These are phyloP conservation scores for Stomatorhinus walkeri DNA, from an alignment of 2,797 vertebrate species.

Conservation along the genomic window DNA sequence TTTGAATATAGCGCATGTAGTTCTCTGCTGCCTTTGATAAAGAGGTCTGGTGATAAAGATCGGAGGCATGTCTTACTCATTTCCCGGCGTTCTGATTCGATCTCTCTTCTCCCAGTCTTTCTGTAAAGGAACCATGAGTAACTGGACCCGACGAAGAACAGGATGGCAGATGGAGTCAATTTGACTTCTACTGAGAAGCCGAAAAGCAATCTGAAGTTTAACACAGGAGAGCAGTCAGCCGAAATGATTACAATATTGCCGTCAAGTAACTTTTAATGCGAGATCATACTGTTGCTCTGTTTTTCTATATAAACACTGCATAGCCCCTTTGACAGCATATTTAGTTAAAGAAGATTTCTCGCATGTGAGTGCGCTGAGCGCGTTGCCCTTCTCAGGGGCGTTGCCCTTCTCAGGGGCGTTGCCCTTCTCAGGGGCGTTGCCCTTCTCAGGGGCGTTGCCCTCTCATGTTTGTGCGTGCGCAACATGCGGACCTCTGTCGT, in stretches of 20 bases:
- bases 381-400: background rate
- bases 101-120: background rate
- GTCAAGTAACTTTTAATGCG: background rate
- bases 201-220: background rate
- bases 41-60: background rate
- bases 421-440: background rate
- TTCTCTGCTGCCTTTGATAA: too few relatives aligned
- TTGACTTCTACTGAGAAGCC: background rate
- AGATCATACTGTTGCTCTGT: background rate
- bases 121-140: background rate
- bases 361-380: background rate
- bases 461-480: background rate
- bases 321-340: background rate
- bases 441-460: background rate
- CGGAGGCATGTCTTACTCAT: background rate
- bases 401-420: too few relatives aligned
- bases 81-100: background rate
- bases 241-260: background rate
- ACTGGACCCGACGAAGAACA: too few relatives aligned
- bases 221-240: background rate
- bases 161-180: background rate
- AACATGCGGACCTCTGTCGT: conserved; percentile 16
- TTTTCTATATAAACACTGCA: background rate
- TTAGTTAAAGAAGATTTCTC: background rate
- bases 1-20: background rate